Percentiles rank a stretch among this genome's conserved stretches.
phyloP scores from a whole-genome alignment of 2,113 vertebrate species.

The Prochilodus magdalenae region DNA sequence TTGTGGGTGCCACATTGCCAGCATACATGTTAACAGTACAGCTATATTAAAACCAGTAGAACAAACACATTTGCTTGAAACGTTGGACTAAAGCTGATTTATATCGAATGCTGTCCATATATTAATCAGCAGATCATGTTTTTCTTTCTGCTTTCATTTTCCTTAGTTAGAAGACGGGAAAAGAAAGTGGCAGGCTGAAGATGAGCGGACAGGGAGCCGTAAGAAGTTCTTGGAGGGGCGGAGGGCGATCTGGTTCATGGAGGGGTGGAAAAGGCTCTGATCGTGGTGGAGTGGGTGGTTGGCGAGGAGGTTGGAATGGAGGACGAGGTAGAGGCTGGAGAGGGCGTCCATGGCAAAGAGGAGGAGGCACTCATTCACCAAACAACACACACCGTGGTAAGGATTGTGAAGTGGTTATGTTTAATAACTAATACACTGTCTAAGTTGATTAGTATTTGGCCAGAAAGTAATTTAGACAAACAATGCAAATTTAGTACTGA shows the following conservation, averaged over 20 bases:
- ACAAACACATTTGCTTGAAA: too few relatives aligned
- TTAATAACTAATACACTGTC: background rate
- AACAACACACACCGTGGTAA: conserved; percentile 43
- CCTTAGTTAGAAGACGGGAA: background rate
- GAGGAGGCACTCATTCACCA: conserved; percentile 42
- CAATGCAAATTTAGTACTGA: too few relatives aligned
- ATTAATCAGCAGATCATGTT: background rate
- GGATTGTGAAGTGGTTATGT: background rate
- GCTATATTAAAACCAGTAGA: too few relatives aligned
- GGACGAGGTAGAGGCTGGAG: conserved; percentile 45
- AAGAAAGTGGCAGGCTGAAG: background rate
- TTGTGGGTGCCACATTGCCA: too few relatives aligned
- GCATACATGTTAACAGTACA: too few relatives aligned
- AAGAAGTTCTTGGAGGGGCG: conserved; percentile 67
- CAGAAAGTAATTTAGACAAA: background rate
- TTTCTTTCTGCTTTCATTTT: background rate
- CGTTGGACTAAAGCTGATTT: too few relatives aligned
- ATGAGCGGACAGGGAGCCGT: conserved; percentile 69
- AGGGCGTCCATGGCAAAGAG: conserved; percentile 47
- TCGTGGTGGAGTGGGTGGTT: conserved; percentile 60
- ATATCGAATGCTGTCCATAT: too few relatives aligned
- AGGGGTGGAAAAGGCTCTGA: conserved; percentile 59
- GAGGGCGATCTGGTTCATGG: conserved; percentile 65
- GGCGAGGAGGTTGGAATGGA: conserved; percentile 56
- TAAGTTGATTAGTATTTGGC: background rate